Evolutionary conservation across 2,113 vertebrate species (phyloP), one percentile per base, ranked within the genome.

Genomic region (Puntigrus tetrazona): DNA sequence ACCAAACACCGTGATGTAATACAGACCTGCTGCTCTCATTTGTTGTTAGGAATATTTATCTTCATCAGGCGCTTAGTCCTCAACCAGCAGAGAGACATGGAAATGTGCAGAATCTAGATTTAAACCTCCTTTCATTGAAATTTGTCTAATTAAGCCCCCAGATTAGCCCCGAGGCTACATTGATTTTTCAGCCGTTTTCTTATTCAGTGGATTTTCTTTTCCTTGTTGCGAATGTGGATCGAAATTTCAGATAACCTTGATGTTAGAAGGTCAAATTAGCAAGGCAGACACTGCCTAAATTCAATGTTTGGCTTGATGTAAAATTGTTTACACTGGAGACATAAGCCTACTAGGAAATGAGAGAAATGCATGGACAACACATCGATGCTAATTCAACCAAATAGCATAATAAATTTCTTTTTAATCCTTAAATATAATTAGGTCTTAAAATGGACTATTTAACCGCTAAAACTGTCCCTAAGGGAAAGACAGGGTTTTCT

Each of bases 401-500:
- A 69, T 78, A 90, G 88, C 81, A 83, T 92, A 88, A 82, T 93
- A 91, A 89, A 94, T 92, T 88, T 85, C 88, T 91, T 87, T 93
- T 93, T 93, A 92, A 93, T 92, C 87, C 86, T 88, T 85, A 89
- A 92, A 93, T 93, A 89, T 90, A 90, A 93, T 92, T 94, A 88
- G 92, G 90, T 86, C 84, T 87, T 82, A 88, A 88, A 87, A 90
- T 90, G 89, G 87, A 92, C 91, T 90, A 90, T 93, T 92, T 91
- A 85, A 86, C 88, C 90, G 91, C 92, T 92, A 90, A 92, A 92
- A 89, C 89, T 90, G 90, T 91, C 90, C 89, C 91, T 88, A 85
- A 91, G 89, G 90, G 87, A 86, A 31, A 81, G 85, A 84, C 87
- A 1, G 25, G 85, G 86, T 87, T 87, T 91, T 80, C 87, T 87